Conservation (phyloP, 2,113 vertebrate genomes). For the Balaenoptera acutorostrata region DNA sequence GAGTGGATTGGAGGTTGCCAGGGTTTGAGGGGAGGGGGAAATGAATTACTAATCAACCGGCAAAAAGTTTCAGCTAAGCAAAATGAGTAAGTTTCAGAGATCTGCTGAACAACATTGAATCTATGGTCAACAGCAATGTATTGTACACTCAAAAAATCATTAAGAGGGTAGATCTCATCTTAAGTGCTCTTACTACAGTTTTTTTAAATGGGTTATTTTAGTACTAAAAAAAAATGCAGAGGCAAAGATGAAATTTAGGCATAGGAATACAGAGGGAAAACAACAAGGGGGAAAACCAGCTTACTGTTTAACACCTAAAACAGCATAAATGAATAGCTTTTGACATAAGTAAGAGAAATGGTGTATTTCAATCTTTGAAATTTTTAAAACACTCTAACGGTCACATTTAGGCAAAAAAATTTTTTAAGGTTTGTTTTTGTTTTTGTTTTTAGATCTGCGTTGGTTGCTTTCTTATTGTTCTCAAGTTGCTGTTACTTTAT, state of each 20-base stretch:
- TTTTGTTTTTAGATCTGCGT: not conserved
- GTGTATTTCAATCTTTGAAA: not conserved
- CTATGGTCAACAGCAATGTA: not conserved
- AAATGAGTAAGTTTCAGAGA: not conserved
- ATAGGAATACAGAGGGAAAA: not conserved
- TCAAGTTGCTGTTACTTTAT: not conserved
- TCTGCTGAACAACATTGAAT: not conserved
- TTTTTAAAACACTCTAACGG: not conserved
- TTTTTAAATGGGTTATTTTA: not conserved
- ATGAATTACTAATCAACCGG: not conserved
- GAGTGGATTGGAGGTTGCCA: not conserved
- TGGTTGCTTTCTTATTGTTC: not conserved
- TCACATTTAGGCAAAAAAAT: not conserved
- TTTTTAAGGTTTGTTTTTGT: not conserved
- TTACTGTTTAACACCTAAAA: not conserved
- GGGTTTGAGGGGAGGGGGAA: not conserved
- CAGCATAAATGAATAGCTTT: not conserved
- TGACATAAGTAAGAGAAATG: not conserved
- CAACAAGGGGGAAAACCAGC: accelerated
- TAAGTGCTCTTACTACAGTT: not conserved
- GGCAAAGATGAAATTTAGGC: not conserved
- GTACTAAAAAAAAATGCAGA: not conserved
- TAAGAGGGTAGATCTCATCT: too few species aligned
- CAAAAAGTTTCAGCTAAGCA: not conserved
- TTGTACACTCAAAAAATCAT: not conserved